phyloP scores from a whole-genome alignment of 2,888 invertebrate genomes.

The Fragum sueziense region DNA sequence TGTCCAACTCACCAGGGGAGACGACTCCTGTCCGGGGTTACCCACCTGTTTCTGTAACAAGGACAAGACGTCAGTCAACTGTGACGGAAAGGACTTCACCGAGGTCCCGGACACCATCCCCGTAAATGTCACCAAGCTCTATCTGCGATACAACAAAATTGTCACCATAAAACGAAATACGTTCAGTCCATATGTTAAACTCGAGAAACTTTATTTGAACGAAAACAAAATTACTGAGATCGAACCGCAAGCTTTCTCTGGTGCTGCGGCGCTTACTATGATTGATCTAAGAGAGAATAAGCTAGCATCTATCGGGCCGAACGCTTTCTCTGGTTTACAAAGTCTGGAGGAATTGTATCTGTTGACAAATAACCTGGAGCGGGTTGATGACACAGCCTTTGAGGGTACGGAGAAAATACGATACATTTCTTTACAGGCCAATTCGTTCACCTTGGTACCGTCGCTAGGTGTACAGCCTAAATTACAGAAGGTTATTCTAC shows the following conservation, averaged over 20 bases:
- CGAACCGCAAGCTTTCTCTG: slow-evolving; percentile 58
- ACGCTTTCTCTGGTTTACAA: slow-evolving; percentile 56
- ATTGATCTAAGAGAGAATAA: slow-evolving; percentile 64
- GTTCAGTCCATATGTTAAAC: slow-evolving; percentile 42
- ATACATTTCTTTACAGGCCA: slow-evolving; percentile 61
- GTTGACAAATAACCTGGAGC: slow-evolving; percentile 57
- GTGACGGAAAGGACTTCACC: slow-evolving; percentile 63
- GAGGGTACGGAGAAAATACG: slow-evolving; percentile 41
- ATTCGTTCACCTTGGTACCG: slow-evolving; percentile 60
- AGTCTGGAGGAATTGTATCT: slow-evolving; percentile 55
- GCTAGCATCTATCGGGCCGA: slow-evolving; percentile 46
- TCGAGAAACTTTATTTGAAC: slow-evolving; percentile 52
- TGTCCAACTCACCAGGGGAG: not conserved
- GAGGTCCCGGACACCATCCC: slow-evolving; percentile 62
- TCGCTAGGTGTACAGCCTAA: slow-evolving; percentile 52
- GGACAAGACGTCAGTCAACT: slow-evolving; percentile 64
- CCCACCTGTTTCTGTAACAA: slow-evolving; percentile 69
- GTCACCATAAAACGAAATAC: slow-evolving; percentile 32
- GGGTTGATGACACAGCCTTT: slow-evolving; percentile 60
- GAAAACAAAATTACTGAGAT: slow-evolving; percentile 58
- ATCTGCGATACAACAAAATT: slow-evolving; percentile 63
- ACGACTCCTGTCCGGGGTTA: slow-evolving; percentile 41
- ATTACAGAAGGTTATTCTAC: slow-evolving; percentile 63
- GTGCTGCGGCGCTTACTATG: slow-evolving; percentile 34
- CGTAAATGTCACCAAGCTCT: slow-evolving; percentile 58